Conservation (phyloP, 2,113 vertebrate genomes). For the Vicugna pacos region DNA sequence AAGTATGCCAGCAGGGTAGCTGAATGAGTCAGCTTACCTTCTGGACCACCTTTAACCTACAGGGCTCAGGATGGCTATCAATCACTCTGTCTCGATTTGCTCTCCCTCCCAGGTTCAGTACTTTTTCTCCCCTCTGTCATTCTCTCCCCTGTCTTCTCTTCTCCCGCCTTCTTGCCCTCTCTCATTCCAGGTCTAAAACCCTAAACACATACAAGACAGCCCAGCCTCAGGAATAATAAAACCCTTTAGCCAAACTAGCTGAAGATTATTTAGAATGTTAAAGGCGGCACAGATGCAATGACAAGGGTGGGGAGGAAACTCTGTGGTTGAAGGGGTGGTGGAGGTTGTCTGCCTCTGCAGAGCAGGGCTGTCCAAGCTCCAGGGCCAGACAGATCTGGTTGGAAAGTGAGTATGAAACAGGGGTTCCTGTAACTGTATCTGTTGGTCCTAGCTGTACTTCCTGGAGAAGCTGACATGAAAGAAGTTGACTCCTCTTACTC, state of each 20-base stretch:
- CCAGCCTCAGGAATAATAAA: background rate
- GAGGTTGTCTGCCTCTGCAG: background rate
- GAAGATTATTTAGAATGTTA: background rate
- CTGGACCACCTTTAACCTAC: background rate
- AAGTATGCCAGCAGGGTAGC: background rate
- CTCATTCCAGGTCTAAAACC: constrained; percentile 9
- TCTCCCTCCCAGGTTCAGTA: background rate
- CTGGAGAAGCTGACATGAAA: background rate
- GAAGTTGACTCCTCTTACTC: background rate
- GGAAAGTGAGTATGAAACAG: background rate
- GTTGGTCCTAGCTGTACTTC: background rate
- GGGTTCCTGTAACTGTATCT: background rate
- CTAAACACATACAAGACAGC: background rate
- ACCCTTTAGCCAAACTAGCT: background rate
- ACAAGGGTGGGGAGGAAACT: background rate
- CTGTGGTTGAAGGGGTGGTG: background rate
- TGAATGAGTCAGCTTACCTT: background rate
- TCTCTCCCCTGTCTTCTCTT: background rate
- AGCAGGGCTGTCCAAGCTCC: background rate
- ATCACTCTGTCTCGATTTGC: background rate
- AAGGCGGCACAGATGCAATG: background rate
- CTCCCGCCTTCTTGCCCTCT: background rate
- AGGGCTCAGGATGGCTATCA: background rate
- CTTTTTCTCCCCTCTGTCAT: background rate
- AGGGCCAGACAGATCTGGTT: background rate